Base-by-base conservation (phyloP, 2,797 vertebrate species). In the Propithecus deckenii region DNA sequence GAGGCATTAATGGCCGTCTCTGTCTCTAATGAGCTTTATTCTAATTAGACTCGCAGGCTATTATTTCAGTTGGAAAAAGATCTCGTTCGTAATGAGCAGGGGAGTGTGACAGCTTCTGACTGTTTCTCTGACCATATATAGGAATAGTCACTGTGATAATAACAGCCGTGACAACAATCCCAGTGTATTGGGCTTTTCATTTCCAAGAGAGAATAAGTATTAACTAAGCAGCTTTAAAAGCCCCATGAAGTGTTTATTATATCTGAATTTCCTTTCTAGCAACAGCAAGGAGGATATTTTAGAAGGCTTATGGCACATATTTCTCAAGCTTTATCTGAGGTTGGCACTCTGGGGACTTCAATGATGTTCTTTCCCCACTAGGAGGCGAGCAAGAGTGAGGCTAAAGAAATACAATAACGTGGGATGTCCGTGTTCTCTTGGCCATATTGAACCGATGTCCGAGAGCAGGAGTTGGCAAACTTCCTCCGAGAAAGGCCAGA, bases 21-120 rank as follows among this genome's bases (percentile, higher is more conserved):
- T 46, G 81, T 86, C 67, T 98, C 95, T 98, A 98, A 98, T 92
- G 94, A 98, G 97, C 93, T 97, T 91, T 94, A 95, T 94, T 95
- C 95, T 95, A 96, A 97, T 90, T 95, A 98, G 95, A 90, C 87
- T 55, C 28, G 5, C 22, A 30, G 1, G 1, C 35, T 84, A 86
- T 90, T 93, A 72, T 81, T 97, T 95, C 96, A 59, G 86, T 52
- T 89, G 89, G 96, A 61, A 63, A 81, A 87, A 76, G 87, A 90
- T 90, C 95, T 96, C 23, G 5, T 89, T 41, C 80, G 76, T 76
- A 81, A 96, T 85, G 81, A 87, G 89, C 91, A 20, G 85, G 5
- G 43, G 95, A 91, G 85, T 10, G 28, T 59, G 96, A 76, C 92
- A 30, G 87, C 81, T 84, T 71, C 86, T n/a, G n/a, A 71, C 43